Evolutionary conservation across 2,888 invertebrate genomes (phyloP), one percentile per base, ranked within the genome.

Genomic region (Mactromeris polynyma): DNA sequence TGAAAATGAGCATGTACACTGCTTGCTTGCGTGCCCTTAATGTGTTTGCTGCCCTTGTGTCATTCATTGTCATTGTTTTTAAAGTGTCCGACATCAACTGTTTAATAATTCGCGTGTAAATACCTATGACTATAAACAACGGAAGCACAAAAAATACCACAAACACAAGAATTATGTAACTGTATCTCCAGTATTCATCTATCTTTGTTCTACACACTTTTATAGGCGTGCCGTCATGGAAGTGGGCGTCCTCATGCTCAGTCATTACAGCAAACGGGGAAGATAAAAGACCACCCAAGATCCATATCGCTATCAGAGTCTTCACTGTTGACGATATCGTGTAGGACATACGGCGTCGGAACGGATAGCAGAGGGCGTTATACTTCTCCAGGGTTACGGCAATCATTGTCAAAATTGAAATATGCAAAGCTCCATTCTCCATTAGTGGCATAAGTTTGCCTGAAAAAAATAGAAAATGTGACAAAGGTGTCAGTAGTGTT

Each of bases 391-490:
- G 98, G 9, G 98, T 98, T 97, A 99, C 99, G 88, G 99, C 99
- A 95, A 99, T 97, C 95, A 99, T 99, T 58, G 99, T 99, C 85
- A 99, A 97, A 2, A 99, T 98, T 58, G 99, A 99, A 40, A 99
- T 98, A 96, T 99, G 98, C 2, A 98, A 98, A 36, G 99, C 98
- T 0, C 98, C 98, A 96, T 99, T 97, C 97, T 99, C 99, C 90
- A 99, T 98, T 96, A 99, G 99, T 0, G 99, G 99, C 6, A 99
- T 98, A 36, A 98, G 98, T 96, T 98, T 98, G 97, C 99, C 99
- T 99, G 1, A 96, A 96, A 33, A 96, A 89, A 51, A 17, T 31
- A 69, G 0, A 19, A 73, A 26, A 51, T 51, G 51, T 51, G 46
- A 46, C 46, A 46, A 46, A 4, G 46, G 40, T 40, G 4, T 40